Percentiles rank a stretch among this genome's conserved stretches.
Evolutionary conservation across 2,113 vertebrate species (phyloP).

Genomic region (Castor canadensis): DNA sequence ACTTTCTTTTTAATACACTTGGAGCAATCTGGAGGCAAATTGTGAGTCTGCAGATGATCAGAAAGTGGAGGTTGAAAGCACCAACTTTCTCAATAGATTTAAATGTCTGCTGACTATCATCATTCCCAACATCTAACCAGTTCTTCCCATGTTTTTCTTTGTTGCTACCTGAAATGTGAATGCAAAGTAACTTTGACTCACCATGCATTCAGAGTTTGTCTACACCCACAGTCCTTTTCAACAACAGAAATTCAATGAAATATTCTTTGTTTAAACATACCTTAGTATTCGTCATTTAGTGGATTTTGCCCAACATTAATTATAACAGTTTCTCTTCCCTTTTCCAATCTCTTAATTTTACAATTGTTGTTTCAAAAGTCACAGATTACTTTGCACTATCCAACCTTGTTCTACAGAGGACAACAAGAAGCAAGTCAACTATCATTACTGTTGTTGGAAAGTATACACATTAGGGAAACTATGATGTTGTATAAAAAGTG

Average conservation of each 20-base stretch:
- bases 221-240: not conserved
- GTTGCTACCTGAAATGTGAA: not conserved
- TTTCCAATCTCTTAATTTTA: not conserved
- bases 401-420: not conserved
- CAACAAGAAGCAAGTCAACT: not conserved
- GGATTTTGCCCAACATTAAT: not conserved
- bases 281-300: not conserved
- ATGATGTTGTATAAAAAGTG: not conserved
- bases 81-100: too few species aligned
- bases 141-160: not conserved
- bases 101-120: not conserved
- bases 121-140: not conserved
- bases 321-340: not conserved
- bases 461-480: not conserved
- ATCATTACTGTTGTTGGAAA: not conserved
- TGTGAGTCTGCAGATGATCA: too few species aligned
- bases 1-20: too few species aligned
- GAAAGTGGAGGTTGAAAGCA: too few species aligned
- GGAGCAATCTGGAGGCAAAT: too few species aligned
- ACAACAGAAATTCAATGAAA: not conserved
- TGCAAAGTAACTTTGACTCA: not conserved
- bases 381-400: not conserved
- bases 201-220: not conserved
- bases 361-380: not conserved
- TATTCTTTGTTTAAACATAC: not conserved